Percentiles rank a stretch among this genome's conserved stretches.
Evolutionary conservation across 1,140 invertebrate genomes (phyloP).

Genomic region (Reticulitermes speratus): DNA sequence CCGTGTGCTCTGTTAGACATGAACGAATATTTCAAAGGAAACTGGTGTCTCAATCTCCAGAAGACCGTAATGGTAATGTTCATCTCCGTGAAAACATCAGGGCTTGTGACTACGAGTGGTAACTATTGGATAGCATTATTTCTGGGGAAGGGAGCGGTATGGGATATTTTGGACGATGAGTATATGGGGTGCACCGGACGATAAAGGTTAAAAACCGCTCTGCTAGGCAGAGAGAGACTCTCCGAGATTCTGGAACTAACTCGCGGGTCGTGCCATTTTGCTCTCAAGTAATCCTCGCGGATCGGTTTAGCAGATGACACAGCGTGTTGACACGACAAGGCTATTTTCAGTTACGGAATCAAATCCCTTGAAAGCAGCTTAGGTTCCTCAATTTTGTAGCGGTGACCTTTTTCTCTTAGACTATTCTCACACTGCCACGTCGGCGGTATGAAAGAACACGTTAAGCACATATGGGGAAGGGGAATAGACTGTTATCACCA

Average conservation of each 20-base stretch:
- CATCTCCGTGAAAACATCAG: too few species aligned
- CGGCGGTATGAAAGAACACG: not conserved
- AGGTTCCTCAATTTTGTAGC: not conserved
- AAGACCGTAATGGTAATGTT: too few species aligned
- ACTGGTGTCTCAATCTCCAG: too few species aligned
- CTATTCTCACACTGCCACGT: not conserved
- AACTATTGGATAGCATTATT: too few species aligned
- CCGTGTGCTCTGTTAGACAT: too few species aligned
- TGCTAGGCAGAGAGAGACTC: too few species aligned
- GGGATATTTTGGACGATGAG: too few species aligned
- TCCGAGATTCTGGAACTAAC: not conserved
- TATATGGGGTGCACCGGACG: too few species aligned
- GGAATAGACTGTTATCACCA: not conserved
- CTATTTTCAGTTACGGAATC: not conserved
- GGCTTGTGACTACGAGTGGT: too few species aligned
- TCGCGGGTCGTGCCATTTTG: not conserved
- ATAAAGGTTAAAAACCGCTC: too few species aligned
- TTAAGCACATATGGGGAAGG: not conserved
- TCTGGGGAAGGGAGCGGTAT: too few species aligned
- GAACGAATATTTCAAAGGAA: too few species aligned
- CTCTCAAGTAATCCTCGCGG: not conserved
- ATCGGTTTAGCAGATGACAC: not conserved
- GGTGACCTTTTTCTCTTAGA: not conserved
- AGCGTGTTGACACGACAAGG: not conserved
- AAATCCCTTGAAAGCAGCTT: not conserved